phyloP scores from a whole-genome alignment of 2,888 invertebrate genomes.

The Temnothorax ravouxi region DNA sequence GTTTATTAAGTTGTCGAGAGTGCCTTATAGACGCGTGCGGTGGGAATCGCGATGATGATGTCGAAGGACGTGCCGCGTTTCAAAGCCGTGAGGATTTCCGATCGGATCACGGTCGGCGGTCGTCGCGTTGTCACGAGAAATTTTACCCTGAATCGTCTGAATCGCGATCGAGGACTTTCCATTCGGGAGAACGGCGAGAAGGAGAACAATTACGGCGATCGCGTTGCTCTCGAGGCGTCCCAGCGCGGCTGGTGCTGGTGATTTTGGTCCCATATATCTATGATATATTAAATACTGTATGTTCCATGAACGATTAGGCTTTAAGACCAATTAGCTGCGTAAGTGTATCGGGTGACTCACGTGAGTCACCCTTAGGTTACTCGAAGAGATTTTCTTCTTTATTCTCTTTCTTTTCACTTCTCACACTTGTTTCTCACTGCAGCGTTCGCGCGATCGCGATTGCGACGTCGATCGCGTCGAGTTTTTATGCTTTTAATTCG shows the following conservation, averaged over 20 bases:
- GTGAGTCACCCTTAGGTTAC: constrained; percentile 80
- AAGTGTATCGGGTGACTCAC: constrained; percentile 76
- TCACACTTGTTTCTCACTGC: not conserved
- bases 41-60: constrained; percentile 33
- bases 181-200: constrained; percentile 39
- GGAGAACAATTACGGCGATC: constrained; percentile 58
- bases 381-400: constrained; percentile 67
- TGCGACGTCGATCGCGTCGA: constrained; percentile 18
- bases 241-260: constrained; percentile 88
- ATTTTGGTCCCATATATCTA: constrained; percentile 98
- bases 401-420: constrained; percentile 12
- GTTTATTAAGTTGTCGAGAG: constrained; percentile 41
- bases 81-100: constrained; percentile 29
- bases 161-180: constrained; percentile 53
- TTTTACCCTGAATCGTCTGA: constrained; percentile 49
- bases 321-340: constrained; percentile 73
- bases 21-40: constrained; percentile 42
- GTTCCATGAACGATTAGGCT: constrained; percentile 95
- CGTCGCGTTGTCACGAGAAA: constrained; percentile 56
- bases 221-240: constrained; percentile 69
- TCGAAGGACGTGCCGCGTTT: constrained; percentile 51
- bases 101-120: not conserved
- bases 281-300: constrained; percentile 97
- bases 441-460: not conserved
- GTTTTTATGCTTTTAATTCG: not conserved